Conservation (phyloP, 2,113 vertebrate species). For the Notothenia coriiceps region DNA sequence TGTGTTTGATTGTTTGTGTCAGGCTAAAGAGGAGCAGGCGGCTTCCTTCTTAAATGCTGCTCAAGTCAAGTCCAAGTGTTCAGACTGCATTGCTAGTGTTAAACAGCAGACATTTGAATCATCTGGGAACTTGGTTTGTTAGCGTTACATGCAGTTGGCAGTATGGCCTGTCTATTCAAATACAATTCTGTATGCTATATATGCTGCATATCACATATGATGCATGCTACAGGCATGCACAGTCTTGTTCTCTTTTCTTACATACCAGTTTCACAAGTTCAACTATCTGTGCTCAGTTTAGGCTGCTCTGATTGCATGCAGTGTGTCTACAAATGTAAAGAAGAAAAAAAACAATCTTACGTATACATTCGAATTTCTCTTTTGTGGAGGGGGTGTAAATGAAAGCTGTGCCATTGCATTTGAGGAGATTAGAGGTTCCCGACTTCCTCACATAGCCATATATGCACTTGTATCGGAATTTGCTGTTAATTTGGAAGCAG, state of each 20-base stretch:
- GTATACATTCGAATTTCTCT: conserved; percentile 58
- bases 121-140: background rate
- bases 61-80: too few species aligned
- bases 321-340: background rate
- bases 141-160: background rate
- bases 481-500: fast-evolving
- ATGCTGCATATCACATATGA: background rate
- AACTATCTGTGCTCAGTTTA: too few species aligned
- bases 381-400: too few species aligned
- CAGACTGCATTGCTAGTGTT: background rate
- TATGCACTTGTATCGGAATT: conserved; percentile 59
- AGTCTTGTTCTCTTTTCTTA: background rate
- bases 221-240: background rate
- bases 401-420: conserved; percentile 8
- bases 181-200: background rate
- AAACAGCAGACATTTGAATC: background rate
- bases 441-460: conserved; percentile 61
- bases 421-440: conserved; percentile 77
- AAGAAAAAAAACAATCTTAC: conserved; percentile 60
- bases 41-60: too few species aligned
- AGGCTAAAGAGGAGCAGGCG: too few species aligned
- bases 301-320: too few species aligned
- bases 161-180: background rate
- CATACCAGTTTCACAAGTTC: too few species aligned
- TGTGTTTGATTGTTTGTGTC: too few species aligned